Conservation (phyloP, 1,140 invertebrate species). For the Drosophila willistoni region DNA sequence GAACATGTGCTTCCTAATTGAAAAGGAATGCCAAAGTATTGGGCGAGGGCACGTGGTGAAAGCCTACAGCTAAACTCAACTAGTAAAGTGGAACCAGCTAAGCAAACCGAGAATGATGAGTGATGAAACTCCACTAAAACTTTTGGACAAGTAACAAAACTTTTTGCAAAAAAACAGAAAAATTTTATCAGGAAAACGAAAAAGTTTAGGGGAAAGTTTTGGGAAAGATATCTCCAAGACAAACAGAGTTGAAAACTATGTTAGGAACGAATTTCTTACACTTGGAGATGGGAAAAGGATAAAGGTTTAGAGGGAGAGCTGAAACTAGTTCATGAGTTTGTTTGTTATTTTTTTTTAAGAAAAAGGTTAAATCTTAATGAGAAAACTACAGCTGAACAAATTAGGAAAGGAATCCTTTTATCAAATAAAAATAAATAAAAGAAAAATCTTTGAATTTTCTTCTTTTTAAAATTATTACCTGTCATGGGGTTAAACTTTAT, state of each 20-base stretch:
- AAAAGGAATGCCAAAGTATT: background rate
- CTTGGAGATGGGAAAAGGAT: background rate
- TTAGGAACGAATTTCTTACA: slow-evolving; percentile 32
- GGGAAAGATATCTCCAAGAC: slow-evolving; percentile 40
- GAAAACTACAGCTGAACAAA: background rate
- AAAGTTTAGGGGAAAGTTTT: slow-evolving; percentile 16
- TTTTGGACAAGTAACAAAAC: slow-evolving; percentile 45
- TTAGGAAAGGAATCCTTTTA: background rate
- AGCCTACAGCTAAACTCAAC: slow-evolving; percentile 41
- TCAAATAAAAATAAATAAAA: background rate
- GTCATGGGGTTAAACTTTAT: slow-evolving; percentile 29
- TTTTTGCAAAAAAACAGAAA: slow-evolving; percentile 21
- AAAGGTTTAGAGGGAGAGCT: background rate
- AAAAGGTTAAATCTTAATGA: background rate
- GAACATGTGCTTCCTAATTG: slow-evolving; percentile 49
- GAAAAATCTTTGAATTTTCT: background rate
- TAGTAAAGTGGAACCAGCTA: slow-evolving; percentile 7
- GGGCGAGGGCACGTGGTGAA: slow-evolving; percentile 38
- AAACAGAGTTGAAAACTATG: slow-evolving; percentile 40
- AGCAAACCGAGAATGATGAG: slow-evolving; percentile 39
- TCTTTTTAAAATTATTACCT: slow-evolving; percentile 39
- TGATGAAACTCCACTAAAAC: slow-evolving; percentile 63
- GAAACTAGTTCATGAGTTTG: background rate
- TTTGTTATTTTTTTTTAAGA: background rate
- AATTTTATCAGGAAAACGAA: slow-evolving; percentile 19